Percentiles rank a stretch among this genome's conserved stretches.
phyloP scores from a whole-genome alignment of 92 coral and sea anemone genomes.

The Siderastrea radians region DNA sequence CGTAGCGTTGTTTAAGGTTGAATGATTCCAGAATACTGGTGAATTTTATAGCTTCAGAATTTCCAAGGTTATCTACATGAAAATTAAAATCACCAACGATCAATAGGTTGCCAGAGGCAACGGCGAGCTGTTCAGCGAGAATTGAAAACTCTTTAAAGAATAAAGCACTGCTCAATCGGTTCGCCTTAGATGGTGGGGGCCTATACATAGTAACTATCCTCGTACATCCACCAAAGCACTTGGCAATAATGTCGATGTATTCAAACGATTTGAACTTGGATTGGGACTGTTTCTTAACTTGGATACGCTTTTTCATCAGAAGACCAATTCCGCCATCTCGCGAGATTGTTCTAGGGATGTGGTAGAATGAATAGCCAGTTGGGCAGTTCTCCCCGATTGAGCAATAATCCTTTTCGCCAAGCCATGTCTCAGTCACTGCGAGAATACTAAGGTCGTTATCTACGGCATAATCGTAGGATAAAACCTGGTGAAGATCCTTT shows the following conservation, averaged over 20 bases:
- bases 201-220: slow-evolving; percentile 49
- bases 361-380: slow-evolving; percentile 42
- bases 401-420: slow-evolving; percentile 32
- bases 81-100: slow-evolving; percentile 55
- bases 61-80: slow-evolving; percentile 52
- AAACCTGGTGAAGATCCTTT: too few species aligned
- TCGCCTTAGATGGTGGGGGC: slow-evolving; percentile 46
- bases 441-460: slow-evolving; percentile 55
- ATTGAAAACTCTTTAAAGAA: slow-evolving; percentile 58
- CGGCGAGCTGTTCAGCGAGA: slow-evolving; percentile 32
- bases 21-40: too few species aligned
- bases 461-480: too few species aligned
- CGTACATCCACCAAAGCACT: slow-evolving; percentile 8
- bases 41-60: not conserved
- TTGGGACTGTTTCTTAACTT: slow-evolving; percentile 5
- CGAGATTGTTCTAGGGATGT: slow-evolving; percentile 47
- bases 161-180: slow-evolving; percentile 26
- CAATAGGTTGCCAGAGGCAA: slow-evolving; percentile 44
- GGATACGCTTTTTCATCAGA: slow-evolving; percentile 28
- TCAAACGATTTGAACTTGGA: slow-evolving; percentile 15
- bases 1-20: too few species aligned
- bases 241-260: slow-evolving; percentile 18
- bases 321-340: slow-evolving; percentile 48
- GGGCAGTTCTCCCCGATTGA: slow-evolving; percentile 55
- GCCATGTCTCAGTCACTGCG: slow-evolving; percentile 70